A percentile compares a stretch with the other conserved stretches of the same genome.
phyloP scores from a whole-genome alignment of 2,113 vertebrate genomes.

The Charina bottae region DNA sequence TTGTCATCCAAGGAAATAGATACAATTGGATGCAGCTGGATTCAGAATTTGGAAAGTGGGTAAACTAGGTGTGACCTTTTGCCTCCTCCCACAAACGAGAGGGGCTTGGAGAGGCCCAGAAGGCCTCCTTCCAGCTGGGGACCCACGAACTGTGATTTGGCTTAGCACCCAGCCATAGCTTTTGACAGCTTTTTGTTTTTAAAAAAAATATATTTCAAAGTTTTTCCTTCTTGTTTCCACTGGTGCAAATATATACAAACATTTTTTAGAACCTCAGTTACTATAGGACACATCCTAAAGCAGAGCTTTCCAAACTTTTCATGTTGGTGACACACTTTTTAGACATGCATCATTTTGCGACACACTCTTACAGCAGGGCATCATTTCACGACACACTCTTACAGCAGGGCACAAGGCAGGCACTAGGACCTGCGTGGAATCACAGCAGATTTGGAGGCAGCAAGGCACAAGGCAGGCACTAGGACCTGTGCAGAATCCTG shows the following conservation, averaged over 20 bases:
- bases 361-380: no score
- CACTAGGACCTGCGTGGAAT: no score
- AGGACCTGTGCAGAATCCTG: no score
- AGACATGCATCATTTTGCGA: no score
- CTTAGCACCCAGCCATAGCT: background rate
- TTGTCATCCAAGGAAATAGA: background rate
- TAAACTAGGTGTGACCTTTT: background rate
- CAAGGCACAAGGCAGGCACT: no score
- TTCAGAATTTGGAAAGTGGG: background rate
- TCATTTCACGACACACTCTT: no score
- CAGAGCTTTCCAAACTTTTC: no score
- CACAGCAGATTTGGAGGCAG: no score
- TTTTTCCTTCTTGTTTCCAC: background rate
- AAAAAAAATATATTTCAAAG: background rate
- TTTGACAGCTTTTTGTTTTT: background rate
- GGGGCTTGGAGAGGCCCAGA: background rate
- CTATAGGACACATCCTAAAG: background rate
- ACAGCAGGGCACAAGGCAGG: no score
- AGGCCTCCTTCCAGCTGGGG: background rate
- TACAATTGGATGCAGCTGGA: background rate
- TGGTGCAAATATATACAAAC: background rate
- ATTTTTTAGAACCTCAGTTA: background rate
- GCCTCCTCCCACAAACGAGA: background rate
- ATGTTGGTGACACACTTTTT: no score
- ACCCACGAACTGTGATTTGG: background rate